Evolutionary conservation across 2,113 vertebrate genomes (phyloP).

Genomic region (Gambusia affinis): DNA sequence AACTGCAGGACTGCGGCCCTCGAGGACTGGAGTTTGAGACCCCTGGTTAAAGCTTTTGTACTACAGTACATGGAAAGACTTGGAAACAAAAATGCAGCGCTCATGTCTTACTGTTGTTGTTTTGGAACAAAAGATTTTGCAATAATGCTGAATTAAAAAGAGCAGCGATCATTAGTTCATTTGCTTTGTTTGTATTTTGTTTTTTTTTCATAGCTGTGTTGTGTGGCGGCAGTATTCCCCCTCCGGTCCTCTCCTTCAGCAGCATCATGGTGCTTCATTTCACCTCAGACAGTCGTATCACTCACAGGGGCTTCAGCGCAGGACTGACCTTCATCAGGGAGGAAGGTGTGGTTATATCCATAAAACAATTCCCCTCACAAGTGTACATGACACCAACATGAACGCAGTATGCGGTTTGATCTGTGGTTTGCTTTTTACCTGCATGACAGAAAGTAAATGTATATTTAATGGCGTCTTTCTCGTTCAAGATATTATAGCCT

Average conservation of each 20-base stretch:
- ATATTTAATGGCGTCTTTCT: not conserved
- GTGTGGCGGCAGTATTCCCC: slow-evolving; percentile 77
- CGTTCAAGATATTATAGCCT: not conserved
- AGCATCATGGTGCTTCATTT: slow-evolving; percentile 82
- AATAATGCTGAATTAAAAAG: too few species aligned
- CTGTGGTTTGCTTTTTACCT: not conserved
- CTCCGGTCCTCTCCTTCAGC: slow-evolving; percentile 79
- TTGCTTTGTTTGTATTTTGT: too few species aligned
- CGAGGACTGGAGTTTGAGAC: too few species aligned
- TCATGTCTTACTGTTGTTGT: too few species aligned
- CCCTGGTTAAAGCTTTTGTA: too few species aligned
- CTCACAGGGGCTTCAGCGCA: slow-evolving; percentile 81
- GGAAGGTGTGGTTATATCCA: slow-evolving; percentile 65
- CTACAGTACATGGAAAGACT: too few species aligned
- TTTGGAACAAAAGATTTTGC: too few species aligned
- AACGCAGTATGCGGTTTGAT: slow-evolving; percentile 3
- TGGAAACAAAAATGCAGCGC: too few species aligned
- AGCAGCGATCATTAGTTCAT: too few species aligned
- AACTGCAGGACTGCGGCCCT: too few species aligned
- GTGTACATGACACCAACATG: too few species aligned
- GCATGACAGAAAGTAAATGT: not conserved
- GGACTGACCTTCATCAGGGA: slow-evolving; percentile 76
- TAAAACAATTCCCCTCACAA: not conserved
- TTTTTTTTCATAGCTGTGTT: slow-evolving; percentile 68
- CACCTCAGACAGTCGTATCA: slow-evolving; percentile 75